Base-by-base conservation (phyloP, 1,140 invertebrate species). In the Lanistes nyassanus region DNA sequence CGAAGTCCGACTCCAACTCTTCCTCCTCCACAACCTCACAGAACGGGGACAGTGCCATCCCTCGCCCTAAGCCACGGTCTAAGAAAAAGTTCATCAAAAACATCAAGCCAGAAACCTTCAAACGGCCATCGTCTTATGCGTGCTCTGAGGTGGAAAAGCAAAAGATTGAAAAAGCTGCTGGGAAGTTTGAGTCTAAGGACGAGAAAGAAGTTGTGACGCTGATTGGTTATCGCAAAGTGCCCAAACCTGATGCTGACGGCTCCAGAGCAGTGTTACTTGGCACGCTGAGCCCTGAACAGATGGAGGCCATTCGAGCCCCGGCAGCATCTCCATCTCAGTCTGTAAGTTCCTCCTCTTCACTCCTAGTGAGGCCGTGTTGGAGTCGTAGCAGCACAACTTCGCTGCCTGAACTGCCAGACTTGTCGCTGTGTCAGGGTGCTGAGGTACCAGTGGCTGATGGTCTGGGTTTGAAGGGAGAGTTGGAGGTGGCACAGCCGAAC, bases 161-260 rank as follows among this genome's bases (percentile, higher is more conserved):
- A 36, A 56, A 72, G 70, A 58, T 72, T 21, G 29, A 72, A 37
- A 60, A 62, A 31, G 62, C 55, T 13, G 53, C 19, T 37, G 69
- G 68, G 21, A 67, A 74, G 34, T 23, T 36, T 34, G 62, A 68
- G 36, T 29, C 65, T 7, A 65, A 66, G 34, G 74, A 65, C 3
- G 74, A 75, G 29, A 39, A 51, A 6, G 67, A 71, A 37, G 37
- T 47, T 36, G 78, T 66, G 36, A 78, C 75, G 51, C 77, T 88
- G 39, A 85, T 86, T 76, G 86, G 89, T 23, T 90, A 90, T 75
- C 81, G 86, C 56, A 90, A 91, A 69, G 86, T 87, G 53, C 65
- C 67, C 42, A 71, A 56, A 1, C 74, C 74, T 64, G 74, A 76
- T 62, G 56, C 78, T 9, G n/a, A 67, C 16, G 72, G 71, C 23